These are phyloP conservation scores for Phallusia fumigata DNA, from an alignment of 23 tunicate species.

Conservation along the genomic window DNA sequence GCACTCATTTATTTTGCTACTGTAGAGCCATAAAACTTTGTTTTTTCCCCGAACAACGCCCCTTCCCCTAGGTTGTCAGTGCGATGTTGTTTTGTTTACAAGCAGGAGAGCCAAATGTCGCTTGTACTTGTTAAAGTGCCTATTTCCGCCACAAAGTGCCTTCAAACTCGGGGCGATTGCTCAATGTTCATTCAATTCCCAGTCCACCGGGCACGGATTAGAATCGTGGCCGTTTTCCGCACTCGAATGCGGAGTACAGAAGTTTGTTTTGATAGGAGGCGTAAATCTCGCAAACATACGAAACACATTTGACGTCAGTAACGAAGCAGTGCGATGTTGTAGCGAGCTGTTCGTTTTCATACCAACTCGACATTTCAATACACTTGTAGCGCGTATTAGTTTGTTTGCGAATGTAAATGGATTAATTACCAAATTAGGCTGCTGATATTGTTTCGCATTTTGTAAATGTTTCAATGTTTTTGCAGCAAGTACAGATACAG, in stretches of 20 bases:
- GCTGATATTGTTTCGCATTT: too few relatives aligned
- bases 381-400: not conserved
- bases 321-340: not conserved
- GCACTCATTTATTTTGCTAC: too few relatives aligned
- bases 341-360: not conserved
- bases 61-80: too few relatives aligned
- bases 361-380: not conserved
- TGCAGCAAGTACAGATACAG: conserved; percentile 62
- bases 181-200: not conserved
- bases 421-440: too few relatives aligned
- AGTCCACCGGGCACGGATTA: not conserved
- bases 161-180: not conserved
- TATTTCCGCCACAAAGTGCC: not conserved
- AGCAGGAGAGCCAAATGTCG: not conserved
- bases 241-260: too few relatives aligned
- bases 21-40: too few relatives aligned
- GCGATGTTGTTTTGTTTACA: not conserved
- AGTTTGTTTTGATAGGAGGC: conserved; percentile 7
- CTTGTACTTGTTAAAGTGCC: not conserved
- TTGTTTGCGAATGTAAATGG: too few relatives aligned
- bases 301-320: not conserved
- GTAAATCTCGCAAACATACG: not conserved
- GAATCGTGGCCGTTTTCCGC: not conserved
- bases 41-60: too few relatives aligned
- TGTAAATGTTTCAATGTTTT: not conserved